These are phyloP conservation scores for Beroe forskalii DNA, from an alignment of 37 sponge, comb jelly and placozoan genomes.

Conservation along the genomic window DNA sequence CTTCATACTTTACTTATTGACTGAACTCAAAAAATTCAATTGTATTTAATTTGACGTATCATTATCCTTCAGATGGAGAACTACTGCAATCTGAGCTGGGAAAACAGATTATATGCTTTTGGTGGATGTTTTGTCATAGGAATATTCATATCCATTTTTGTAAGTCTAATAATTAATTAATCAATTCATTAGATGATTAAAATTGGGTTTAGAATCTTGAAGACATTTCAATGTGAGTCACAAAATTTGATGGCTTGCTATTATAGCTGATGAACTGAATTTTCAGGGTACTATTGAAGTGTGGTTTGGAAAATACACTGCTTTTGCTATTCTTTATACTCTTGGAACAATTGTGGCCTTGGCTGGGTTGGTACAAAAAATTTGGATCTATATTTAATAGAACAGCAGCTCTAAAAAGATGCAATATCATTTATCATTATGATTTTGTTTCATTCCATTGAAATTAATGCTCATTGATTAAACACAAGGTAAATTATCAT, in stretches of 20 bases:
- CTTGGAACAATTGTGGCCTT: constrained; percentile 52
- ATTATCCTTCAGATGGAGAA: constrained; percentile 52
- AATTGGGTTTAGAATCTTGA: too few relatives aligned
- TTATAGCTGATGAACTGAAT: too few relatives aligned
- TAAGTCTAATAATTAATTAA: too few relatives aligned
- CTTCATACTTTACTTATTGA: too few relatives aligned
- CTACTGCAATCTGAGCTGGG: constrained; percentile 58
- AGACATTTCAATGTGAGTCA: too few relatives aligned
- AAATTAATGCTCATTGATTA: neutral
- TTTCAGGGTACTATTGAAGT: constrained; percentile 38
- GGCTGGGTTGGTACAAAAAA: constrained; percentile 38
- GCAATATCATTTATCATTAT: neutral
- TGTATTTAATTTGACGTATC: too few relatives aligned
- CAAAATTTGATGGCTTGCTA: too few relatives aligned
- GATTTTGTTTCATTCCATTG: neutral
- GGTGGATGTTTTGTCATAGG: constrained; percentile 63
- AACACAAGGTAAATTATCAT: too few relatives aligned
- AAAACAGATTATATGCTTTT: constrained; percentile 49
- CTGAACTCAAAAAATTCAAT: too few relatives aligned
- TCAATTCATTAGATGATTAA: too few relatives aligned
- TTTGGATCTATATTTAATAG: neutral
- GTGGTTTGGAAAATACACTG: constrained; percentile 17
- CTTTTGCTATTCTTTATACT: constrained; percentile 34
- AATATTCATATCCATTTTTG: constrained; percentile 24
- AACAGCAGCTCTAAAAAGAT: too few relatives aligned